Evolutionary conservation across 2,888 invertebrate species (phyloP).

Genomic region (Trileptium ribeirensis): DNA sequence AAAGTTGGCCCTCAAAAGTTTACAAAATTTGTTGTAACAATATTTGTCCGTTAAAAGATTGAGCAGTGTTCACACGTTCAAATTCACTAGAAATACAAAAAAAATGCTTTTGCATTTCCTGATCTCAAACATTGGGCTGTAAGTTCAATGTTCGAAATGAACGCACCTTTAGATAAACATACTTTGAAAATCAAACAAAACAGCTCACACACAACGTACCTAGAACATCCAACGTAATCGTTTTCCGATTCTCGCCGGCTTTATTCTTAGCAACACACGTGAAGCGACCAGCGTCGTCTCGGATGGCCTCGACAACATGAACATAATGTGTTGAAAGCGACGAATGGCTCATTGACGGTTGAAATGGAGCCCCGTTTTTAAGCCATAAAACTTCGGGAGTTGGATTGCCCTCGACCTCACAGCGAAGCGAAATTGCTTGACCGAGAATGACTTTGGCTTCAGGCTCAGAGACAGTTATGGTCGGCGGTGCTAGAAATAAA

Average conservation of each 20-base stretch:
- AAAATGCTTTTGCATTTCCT: too few relatives aligned
- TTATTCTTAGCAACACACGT: slow-evolving; percentile 59
- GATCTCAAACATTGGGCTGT: too few relatives aligned
- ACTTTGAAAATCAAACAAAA: too few relatives aligned
- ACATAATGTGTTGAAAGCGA: slow-evolving; percentile 36
- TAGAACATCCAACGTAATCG: slow-evolving; percentile 58
- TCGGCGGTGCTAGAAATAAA: slow-evolving; percentile 44
- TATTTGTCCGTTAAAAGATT: too few relatives aligned
- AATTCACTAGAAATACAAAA: too few relatives aligned
- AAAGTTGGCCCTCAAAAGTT: too few relatives aligned
- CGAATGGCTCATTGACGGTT: slow-evolving; percentile 32
- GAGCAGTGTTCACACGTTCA: too few relatives aligned
- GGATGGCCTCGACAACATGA: slow-evolving; percentile 40
- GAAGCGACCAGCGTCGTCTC: slow-evolving; percentile 59
- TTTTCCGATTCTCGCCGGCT: slow-evolving; percentile 57
- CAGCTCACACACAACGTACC: too few relatives aligned
- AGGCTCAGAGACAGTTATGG: slow-evolving; percentile 37
- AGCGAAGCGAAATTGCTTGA: slow-evolving; percentile 52
- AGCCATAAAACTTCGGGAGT: slow-evolving; percentile 52
- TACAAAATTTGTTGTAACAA: too few relatives aligned
- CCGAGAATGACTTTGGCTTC: slow-evolving; percentile 48
- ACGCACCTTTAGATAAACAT: too few relatives aligned
- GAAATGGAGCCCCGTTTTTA: slow-evolving; percentile 58
- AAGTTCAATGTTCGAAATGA: too few relatives aligned
- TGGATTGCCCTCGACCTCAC: slow-evolving; percentile 54